phyloP scores from a whole-genome alignment of 2,113 vertebrate species.

The Calidris pugnax region DNA sequence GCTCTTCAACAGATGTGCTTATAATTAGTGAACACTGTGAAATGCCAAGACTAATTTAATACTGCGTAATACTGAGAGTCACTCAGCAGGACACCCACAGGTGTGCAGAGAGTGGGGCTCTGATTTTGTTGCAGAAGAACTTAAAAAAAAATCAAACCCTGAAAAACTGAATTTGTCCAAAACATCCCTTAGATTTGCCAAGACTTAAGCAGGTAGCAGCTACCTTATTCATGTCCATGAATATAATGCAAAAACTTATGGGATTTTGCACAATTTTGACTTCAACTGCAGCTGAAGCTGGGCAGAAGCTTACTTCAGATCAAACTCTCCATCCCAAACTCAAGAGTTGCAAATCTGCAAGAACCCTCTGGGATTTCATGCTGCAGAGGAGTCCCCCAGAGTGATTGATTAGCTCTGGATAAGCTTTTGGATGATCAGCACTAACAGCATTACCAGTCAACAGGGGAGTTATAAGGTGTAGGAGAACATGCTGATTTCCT shows the following conservation, averaged over 20 bases:
- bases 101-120: not conserved
- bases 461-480: not conserved
- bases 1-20: slow-evolving; percentile 35
- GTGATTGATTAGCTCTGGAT: not conserved
- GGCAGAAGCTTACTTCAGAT: not conserved
- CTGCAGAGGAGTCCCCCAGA: not conserved
- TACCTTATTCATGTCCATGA: not conserved
- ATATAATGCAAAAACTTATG: not conserved
- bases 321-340: not conserved
- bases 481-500: not conserved
- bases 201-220: not conserved
- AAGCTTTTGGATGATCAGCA: not conserved
- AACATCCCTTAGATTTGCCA: not conserved
- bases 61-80: not conserved
- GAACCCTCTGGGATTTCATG: not conserved
- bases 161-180: not conserved
- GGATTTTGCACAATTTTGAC: not conserved
- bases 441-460: not conserved
- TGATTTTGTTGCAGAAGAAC: not conserved
- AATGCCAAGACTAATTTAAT: slow-evolving; percentile 9
- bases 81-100: not conserved
- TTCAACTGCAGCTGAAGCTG: not conserved
- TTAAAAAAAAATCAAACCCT: not conserved
- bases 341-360: not conserved
- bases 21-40: not conserved